These are phyloP conservation scores for Prunella himalayana DNA, from an alignment of 2,113 vertebrate species.

Conservation along the genomic window DNA sequence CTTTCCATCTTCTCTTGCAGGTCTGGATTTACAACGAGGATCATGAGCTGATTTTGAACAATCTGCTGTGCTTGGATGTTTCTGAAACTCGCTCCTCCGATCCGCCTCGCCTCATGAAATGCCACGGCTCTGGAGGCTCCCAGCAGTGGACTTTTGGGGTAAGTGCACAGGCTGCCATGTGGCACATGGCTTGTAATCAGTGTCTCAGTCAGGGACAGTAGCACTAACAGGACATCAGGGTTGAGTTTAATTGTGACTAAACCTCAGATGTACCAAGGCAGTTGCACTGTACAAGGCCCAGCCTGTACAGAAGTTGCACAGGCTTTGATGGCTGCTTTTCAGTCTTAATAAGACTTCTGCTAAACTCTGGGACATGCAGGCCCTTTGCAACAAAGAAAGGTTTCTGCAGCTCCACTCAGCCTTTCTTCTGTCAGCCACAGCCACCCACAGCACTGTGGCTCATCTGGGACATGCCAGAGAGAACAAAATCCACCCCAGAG, in stretches of 20 bases:
- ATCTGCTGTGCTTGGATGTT: conserved; percentile 91
- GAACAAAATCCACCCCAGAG: neutral
- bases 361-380: neutral
- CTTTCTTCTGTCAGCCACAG: neutral
- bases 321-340: neutral
- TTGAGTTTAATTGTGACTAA: neutral
- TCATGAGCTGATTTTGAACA: conserved; percentile 86
- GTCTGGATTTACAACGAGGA: conserved; percentile 92
- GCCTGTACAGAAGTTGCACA: neutral
- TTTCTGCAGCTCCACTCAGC: neutral
- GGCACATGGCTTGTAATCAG: fast-evolving
- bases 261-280: neutral
- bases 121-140: conserved; percentile 92
- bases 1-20: conserved; percentile 38
- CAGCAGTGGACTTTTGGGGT: conserved; percentile 96
- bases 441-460: neutral
- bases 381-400: neutral
- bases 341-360: neutral
- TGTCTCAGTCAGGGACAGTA: fast-evolving
- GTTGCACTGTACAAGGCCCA: neutral
- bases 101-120: conserved; percentile 94
- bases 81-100: conserved; percentile 87
- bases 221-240: neutral
- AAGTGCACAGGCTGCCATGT: conserved; percentile 57
- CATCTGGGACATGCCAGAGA: neutral